Evolutionary conservation across 2,113 vertebrate species (phyloP), one percentile per base, ranked within the genome.

Genomic region (Pseudopodoces humilis): DNA sequence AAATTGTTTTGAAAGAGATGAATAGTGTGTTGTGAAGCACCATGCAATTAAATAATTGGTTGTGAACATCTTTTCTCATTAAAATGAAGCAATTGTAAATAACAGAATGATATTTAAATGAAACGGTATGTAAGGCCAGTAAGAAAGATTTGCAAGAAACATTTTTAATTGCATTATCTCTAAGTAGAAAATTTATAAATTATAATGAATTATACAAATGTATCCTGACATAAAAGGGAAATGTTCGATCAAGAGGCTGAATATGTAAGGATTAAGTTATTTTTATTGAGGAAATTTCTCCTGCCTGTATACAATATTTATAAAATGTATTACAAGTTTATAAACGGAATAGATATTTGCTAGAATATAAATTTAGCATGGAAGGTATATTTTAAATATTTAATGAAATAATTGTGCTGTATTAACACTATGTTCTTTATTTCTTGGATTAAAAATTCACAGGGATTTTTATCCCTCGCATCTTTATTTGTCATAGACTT

Each of bases 351-450:
- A 79, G 17, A 72, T 84, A 67, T 46, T 94, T 83, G 33, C 67
- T 86, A 94, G 93, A 92, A 83, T 70, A 19, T 0, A 7, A 59
- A 65, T 91, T 63, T 83, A 55, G 25, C 39, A 37, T 28, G 44
- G 65, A 96, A 96, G 47, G 35, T 70, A 2, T 52, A 63, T 77
- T 89, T 93, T 97, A 83, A 97, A 96, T 96, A 91, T 96, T 97
- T 97, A 94, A 91, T 96, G 85, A 78, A 95, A 89, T 56, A 95
- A 65, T 78, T 96, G 84, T 24, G 25, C 47, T 88, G 6, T 53
- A 69, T 92, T 92, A 94, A 88, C 52, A 52, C 15, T 46, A 56
- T 74, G n/a, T 39, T 94, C 39, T 90, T 91, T 92, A 87, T 95
- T 88, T 92, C 72, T 85, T 64, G 76, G 83, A 81, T 92, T 95